A percentile compares a stretch with the other conserved stretches of the same genome.
Evolutionary conservation across 37 sponge, comb jelly and placozoan species (phyloP).

Genomic region (Aplysina aerophoba): DNA sequence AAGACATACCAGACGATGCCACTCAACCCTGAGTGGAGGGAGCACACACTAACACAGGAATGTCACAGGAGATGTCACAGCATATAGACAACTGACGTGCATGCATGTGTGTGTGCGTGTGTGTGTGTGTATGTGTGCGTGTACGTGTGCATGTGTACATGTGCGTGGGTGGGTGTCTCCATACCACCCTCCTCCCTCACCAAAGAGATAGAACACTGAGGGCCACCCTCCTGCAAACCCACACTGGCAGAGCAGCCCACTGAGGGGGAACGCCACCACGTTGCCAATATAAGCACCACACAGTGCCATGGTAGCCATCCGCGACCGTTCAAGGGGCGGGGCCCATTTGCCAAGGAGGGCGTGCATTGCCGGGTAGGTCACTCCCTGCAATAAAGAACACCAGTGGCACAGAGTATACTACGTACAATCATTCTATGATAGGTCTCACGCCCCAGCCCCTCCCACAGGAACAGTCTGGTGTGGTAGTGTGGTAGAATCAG

Average conservation of each 20-base stretch:
- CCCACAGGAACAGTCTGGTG: no score
- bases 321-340: conserved; percentile 81
- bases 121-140: neutral
- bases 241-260: conserved; percentile 81
- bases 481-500: no score
- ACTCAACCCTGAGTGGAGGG: conserved; percentile 54
- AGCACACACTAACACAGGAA: no score
- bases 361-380: conserved; percentile 91
- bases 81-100: no score
- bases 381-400: conserved; percentile 67
- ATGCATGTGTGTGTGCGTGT: no score
- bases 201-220: conserved; percentile 93
- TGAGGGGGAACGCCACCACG: conserved; percentile 81
- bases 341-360: conserved; percentile 92
- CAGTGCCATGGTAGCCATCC: conserved; percentile 64
- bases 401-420: no score
- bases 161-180: neutral
- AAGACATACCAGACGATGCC: conserved; percentile 87
- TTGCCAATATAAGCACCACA: conserved; percentile 78
- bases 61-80: no score
- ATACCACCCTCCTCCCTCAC: no score
- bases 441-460: no score
- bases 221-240: conserved; percentile 89
- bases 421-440: no score
- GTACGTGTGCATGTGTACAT: neutral